Conservation (phyloP, 2,797 vertebrate genomes). For the Poecilia wingei region DNA sequence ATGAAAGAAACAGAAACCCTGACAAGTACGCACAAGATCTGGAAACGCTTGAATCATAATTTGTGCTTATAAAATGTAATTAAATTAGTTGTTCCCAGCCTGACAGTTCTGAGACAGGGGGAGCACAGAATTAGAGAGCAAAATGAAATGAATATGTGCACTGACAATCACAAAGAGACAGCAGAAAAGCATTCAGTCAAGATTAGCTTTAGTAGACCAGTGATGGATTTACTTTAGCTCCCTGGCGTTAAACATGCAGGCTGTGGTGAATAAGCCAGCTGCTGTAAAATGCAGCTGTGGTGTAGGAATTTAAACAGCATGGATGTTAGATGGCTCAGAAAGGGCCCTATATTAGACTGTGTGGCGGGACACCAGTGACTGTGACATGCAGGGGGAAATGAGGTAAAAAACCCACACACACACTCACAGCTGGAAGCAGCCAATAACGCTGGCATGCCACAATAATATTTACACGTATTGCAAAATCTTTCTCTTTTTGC, state of each 20-base stretch:
- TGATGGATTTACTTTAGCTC: slow-evolving; percentile 58
- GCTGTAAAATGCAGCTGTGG: slow-evolving; percentile 45
- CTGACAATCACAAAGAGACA: slow-evolving; percentile 18
- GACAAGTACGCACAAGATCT: slow-evolving; percentile 65
- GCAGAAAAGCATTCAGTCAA: slow-evolving; percentile 40
- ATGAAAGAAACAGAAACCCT: slow-evolving; percentile 41
- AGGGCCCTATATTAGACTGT: slow-evolving; percentile 26
- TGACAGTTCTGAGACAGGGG: slow-evolving; percentile 19
- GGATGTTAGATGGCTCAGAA: slow-evolving; percentile 27
- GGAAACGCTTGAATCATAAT: slow-evolving; percentile 56
- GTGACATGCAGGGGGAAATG: slow-evolving; percentile 22
- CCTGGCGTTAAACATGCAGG: slow-evolving; percentile 37
- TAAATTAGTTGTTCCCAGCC: slow-evolving; percentile 38
- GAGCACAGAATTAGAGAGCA: slow-evolving; percentile 19
- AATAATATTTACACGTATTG: slow-evolving; percentile 55
- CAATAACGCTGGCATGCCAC: slow-evolving; percentile 18
- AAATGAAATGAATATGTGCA: slow-evolving; percentile 38
- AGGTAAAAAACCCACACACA: slow-evolving; percentile 12
- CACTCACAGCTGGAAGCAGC: slow-evolving; percentile 32
- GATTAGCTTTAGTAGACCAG: slow-evolving; percentile 47
- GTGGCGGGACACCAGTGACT: background rate
- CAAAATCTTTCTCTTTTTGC: slow-evolving; percentile 49
- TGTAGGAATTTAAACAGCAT: slow-evolving; percentile 31
- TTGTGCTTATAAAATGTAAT: slow-evolving; percentile 46
- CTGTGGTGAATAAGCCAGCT: slow-evolving; percentile 53